These are phyloP conservation scores for Marasmarcha lunaedactyla DNA, from an alignment of 2,888 invertebrate genomes.

Conservation along the genomic window DNA sequence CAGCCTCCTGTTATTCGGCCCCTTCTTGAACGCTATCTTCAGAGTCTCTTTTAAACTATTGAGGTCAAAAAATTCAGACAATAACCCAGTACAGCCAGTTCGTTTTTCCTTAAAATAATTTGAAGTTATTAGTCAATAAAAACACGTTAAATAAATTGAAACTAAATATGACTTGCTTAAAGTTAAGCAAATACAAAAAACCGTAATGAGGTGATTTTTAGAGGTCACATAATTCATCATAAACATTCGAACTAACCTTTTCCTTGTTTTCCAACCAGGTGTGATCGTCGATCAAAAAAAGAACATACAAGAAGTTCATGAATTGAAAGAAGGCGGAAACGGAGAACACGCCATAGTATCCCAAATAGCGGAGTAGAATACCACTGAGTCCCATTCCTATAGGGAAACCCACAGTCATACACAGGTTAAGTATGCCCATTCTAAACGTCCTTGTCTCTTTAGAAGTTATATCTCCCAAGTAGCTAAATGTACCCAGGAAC, in stretches of 20 bases:
- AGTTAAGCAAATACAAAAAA: no score
- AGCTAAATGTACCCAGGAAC: slow-evolving; percentile 71
- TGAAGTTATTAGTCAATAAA: not conserved
- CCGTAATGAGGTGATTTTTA: no score
- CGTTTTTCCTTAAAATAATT: slow-evolving; percentile 31
- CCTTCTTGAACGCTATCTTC: slow-evolving; percentile 61
- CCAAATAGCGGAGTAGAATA: slow-evolving; percentile 40
- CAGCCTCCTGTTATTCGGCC: slow-evolving; percentile 46
- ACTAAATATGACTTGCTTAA: no score
- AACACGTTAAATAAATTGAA: no score
- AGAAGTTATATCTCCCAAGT: slow-evolving; percentile 70
- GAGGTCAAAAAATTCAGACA: slow-evolving; percentile 59
- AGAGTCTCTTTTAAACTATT: slow-evolving; percentile 58
- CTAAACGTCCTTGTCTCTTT: slow-evolving; percentile 69
- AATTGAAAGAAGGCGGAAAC: slow-evolving; percentile 47
- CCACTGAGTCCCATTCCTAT: slow-evolving; percentile 58
- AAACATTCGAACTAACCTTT: slow-evolving; percentile 43
- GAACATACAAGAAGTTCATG: slow-evolving; percentile 54
- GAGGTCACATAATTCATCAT: no score
- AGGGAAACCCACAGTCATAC: slow-evolving; percentile 61
- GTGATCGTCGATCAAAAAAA: slow-evolving; percentile 50
- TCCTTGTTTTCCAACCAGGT: slow-evolving; percentile 49
- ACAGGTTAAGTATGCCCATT: slow-evolving; percentile 64
- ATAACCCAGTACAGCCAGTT: slow-evolving; percentile 32
- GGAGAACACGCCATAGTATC: slow-evolving; percentile 66